Conservation (phyloP, 2,797 vertebrate genomes). For the Pangasius mekongensis region DNA sequence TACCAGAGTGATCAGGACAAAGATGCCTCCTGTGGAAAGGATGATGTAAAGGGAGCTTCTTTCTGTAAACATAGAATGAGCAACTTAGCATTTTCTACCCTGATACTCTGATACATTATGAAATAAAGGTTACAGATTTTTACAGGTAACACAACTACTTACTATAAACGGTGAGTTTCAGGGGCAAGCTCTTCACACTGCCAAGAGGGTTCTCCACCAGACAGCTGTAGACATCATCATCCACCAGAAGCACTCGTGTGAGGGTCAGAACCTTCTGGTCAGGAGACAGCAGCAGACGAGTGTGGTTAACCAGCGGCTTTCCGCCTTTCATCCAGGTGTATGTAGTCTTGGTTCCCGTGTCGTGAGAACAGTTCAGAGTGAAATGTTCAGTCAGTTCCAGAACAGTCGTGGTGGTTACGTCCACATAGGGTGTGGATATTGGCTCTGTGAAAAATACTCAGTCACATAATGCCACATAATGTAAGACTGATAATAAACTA, state of each 20-base stretch:
- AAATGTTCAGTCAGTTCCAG: conserved; percentile 90
- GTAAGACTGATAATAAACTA: not conserved
- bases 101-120: not conserved
- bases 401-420: conserved; percentile 83
- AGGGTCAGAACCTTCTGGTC: conserved; percentile 92
- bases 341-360: conserved; percentile 87
- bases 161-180: conserved; percentile 93
- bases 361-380: conserved; percentile 89
- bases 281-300: conserved; percentile 84
- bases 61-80: conserved; percentile 68
- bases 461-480: not conserved
- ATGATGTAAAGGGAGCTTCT: conserved; percentile 89
- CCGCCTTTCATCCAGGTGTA: conserved; percentile 93
- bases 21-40: conserved; percentile 85
- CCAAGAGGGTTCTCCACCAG: conserved; percentile 90
- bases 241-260: conserved; percentile 84
- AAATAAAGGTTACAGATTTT: not conserved
- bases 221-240: conserved; percentile 88
- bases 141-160: conserved; percentile 63
- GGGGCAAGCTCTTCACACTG: conserved; percentile 79
- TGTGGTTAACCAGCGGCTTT: conserved; percentile 83
- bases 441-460: conserved; percentile 74
- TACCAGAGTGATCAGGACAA: conserved; percentile 86
- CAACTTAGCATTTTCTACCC: not conserved
- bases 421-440: conserved; percentile 85